Base-by-base conservation (phyloP, 2,113 vertebrate species). In the Amazona guildingii region DNA sequence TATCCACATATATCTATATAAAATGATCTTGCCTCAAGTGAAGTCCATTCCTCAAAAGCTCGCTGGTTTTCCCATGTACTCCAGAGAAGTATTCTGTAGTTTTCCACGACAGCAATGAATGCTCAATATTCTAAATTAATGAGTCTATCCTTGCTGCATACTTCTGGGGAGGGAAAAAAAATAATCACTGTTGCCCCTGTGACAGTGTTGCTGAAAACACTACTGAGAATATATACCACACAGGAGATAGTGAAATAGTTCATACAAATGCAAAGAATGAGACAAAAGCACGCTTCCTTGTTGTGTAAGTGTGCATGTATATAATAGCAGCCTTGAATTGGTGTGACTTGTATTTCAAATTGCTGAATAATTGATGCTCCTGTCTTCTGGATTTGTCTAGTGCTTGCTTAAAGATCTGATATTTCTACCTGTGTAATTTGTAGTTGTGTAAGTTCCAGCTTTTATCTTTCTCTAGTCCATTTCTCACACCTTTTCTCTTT, bases 41-140 rank as follows among this genome's bases (percentile, higher is more conserved):
- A 87, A 95, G 94, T 95, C 69, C 51, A 28, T 97, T 97, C 92
- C 91, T 95, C 87, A 92, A 94, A 96, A 96, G 27, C 12, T 3
- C 21, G 8, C 37, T 72, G 39, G 7, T 54, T 95, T 83, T 95
- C 55, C 73, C 63, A 63, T 21, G 62, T 23, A 86, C 23, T 86
- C 72, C 46, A 77, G 62, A 92, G 63, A 62, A 84, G 57, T 57
- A 80, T 88, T 69, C 41, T 77, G 33, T 44, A 81, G 27, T 52
- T 88, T 92, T 95, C 76, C 89, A 84, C 0, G 7, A 88, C 72
- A 94, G 48, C 59, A 72, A 10, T 79, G 67, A 90, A 87, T 94
- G 83, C 33, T 75, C 78, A 88, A 83, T 80, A 77, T 55, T 82
- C 52, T 88, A 89, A 95, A 92, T 80, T 93, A 82, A 85, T 73